These are phyloP conservation scores for Phaethon lepturus DNA, from an alignment of 2,113 vertebrate species.

Conservation along the genomic window DNA sequence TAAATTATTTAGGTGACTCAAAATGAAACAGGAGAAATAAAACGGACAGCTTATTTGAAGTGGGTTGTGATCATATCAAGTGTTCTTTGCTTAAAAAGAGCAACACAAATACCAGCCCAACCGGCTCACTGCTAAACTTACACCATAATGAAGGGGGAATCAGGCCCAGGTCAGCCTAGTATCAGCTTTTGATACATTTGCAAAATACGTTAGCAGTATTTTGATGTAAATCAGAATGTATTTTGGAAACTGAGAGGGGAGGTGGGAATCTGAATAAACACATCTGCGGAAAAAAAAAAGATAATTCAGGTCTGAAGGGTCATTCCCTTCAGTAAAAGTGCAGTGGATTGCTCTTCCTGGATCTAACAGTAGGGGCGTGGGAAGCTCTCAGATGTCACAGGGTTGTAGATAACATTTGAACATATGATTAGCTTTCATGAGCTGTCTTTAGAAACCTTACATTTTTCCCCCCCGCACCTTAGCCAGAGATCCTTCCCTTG, in stretches of 20 bases:
- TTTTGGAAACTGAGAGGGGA: neutral
- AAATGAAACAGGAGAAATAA: neutral
- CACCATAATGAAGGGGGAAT: neutral
- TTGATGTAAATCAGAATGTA: neutral
- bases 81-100: neutral
- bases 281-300: neutral
- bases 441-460: conserved; percentile 75
- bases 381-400: conserved; percentile 75
- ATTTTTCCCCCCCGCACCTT: conserved; percentile 57
- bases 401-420: conserved; percentile 77
- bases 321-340: conserved; percentile 36
- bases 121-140: neutral
- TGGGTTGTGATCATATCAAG: neutral
- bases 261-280: neutral
- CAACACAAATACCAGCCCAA: neutral
- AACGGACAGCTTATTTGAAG: neutral
- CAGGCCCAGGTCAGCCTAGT: neutral
- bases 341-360: conserved; percentile 68
- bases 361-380: conserved; percentile 70
- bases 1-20: neutral
- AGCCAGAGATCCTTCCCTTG: conserved; percentile 71
- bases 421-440: conserved; percentile 71
- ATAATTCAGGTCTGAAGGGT: neutral
- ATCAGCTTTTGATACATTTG: neutral
- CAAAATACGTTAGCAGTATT: neutral